A percentile compares a stretch with the other conserved stretches of the same genome.
phyloP scores from a whole-genome alignment of 2,113 vertebrate genomes.

The Chloebia gouldiae region DNA sequence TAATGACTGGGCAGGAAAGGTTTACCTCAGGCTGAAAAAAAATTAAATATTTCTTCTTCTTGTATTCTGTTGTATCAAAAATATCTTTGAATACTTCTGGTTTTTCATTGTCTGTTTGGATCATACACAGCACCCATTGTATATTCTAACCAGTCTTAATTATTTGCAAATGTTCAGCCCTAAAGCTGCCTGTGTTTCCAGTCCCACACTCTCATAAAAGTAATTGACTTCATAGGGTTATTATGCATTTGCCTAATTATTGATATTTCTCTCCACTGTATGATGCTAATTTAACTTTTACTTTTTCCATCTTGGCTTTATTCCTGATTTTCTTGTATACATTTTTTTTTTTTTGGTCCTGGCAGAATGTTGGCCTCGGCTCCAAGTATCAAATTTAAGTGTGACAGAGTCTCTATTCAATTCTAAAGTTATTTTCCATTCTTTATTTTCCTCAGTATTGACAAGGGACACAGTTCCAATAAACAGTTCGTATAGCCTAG shows the following conservation, averaged over 20 bases:
- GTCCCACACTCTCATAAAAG: conserved; percentile 22
- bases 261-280: not conserved
- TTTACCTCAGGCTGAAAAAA: not conserved
- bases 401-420: conserved; percentile 36
- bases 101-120: conserved; percentile 48
- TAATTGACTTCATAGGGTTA: conserved; percentile 45
- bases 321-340: conserved; percentile 3
- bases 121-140: conserved; percentile 20
- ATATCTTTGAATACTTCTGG: conserved; percentile 31
- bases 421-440: conserved; percentile 44
- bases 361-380: not conserved
- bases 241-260: conserved; percentile 41
- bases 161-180: conserved; percentile 50
- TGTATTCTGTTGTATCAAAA: conserved; percentile 27
- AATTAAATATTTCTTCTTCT: not conserved
- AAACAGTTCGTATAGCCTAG: conserved; percentile 34
- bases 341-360: not conserved
- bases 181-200: conserved; percentile 11
- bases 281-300: conserved; percentile 50
- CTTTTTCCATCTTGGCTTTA: conserved; percentile 52
- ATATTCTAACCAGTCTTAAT: conserved; percentile 32
- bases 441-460: conserved; percentile 57
- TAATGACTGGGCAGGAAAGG: not conserved
- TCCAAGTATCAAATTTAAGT: conserved; percentile 44
- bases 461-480: conserved; percentile 51